Percentiles rank a stretch among this genome's conserved stretches.
Conservation (phyloP, 1,140 invertebrate species). For the Reticulitermes speratus region DNA sequence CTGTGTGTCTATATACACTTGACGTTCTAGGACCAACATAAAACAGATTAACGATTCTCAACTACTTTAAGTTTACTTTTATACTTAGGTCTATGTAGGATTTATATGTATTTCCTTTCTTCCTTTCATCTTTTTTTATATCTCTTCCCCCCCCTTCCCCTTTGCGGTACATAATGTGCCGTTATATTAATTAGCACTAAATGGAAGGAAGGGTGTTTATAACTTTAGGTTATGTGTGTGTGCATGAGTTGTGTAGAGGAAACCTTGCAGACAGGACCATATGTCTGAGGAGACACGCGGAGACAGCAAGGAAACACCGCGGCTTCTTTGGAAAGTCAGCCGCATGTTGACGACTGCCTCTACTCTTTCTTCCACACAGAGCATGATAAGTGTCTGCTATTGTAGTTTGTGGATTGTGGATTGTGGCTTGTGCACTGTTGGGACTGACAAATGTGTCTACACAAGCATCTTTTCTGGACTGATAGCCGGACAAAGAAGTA, state of each 20-base stretch:
- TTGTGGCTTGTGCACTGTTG: no score
- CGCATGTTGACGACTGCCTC: no score
- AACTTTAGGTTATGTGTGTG: background rate
- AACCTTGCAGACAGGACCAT: background rate
- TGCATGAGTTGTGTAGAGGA: background rate
- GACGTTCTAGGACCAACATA: conserved; percentile 15
- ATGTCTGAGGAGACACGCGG: background rate
- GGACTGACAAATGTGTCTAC: no score
- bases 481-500: no score
- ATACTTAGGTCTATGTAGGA: conserved; percentile 19
- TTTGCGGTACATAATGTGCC: background rate
- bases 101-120: conserved; percentile 14
- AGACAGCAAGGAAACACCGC: no score
- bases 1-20: conserved; percentile 2
- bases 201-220: background rate
- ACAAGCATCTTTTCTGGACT: no score
- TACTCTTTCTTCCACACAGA: no score
- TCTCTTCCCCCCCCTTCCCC: background rate
- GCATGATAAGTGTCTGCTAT: no score
- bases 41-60: background rate
- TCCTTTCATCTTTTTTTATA: background rate
- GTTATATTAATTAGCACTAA: conserved; percentile 5
- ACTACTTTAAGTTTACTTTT: conserved; percentile 10
- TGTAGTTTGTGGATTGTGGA: no score
- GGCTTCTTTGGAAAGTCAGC: no score